Conservation (phyloP, 2,888 invertebrate species). For the Dryocosmus kuriphilus region DNA sequence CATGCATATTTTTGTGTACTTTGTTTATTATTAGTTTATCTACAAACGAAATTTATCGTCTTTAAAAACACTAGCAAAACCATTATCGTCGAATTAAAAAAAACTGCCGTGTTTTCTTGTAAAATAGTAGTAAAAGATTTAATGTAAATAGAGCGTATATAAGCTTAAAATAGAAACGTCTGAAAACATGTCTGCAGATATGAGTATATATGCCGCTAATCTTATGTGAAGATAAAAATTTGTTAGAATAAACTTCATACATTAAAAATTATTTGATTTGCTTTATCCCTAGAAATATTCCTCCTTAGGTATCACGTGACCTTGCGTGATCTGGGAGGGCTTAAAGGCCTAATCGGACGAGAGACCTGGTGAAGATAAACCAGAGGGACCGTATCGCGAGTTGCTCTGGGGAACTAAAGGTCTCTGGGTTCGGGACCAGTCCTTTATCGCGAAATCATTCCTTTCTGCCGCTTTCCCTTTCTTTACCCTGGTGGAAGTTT, state of each 20-base stretch:
- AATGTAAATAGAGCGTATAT: constrained; percentile 28
- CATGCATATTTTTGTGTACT: not conserved
- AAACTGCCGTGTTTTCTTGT: constrained; percentile 52
- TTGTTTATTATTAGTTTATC: not conserved
- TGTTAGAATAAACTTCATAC: constrained; percentile 33
- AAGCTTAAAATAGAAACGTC: constrained; percentile 10
- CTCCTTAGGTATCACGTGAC: too few relatives aligned
- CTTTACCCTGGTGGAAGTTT: too few relatives aligned
- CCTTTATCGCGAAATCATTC: too few relatives aligned
- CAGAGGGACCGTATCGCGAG: too few relatives aligned
- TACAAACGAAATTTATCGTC: not conserved
- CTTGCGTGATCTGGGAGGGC: too few relatives aligned
- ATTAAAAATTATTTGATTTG: not conserved
- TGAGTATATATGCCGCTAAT: constrained; percentile 6
- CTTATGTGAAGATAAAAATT: constrained; percentile 33
- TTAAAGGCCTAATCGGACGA: too few relatives aligned
- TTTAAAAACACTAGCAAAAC: constrained; percentile 16
- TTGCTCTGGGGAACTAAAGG: too few relatives aligned
- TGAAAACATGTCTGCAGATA: constrained; percentile 32
- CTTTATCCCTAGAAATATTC: not conserved
- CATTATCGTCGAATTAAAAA: constrained; percentile 30
- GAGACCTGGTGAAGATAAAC: too few relatives aligned
- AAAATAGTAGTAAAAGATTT: constrained; percentile 23
- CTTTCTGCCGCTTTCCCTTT: too few relatives aligned
- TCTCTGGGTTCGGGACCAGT: too few relatives aligned